These are phyloP conservation scores for Linurgus olivaceus DNA, from an alignment of 2,797 vertebrate species.

Conservation along the genomic window DNA sequence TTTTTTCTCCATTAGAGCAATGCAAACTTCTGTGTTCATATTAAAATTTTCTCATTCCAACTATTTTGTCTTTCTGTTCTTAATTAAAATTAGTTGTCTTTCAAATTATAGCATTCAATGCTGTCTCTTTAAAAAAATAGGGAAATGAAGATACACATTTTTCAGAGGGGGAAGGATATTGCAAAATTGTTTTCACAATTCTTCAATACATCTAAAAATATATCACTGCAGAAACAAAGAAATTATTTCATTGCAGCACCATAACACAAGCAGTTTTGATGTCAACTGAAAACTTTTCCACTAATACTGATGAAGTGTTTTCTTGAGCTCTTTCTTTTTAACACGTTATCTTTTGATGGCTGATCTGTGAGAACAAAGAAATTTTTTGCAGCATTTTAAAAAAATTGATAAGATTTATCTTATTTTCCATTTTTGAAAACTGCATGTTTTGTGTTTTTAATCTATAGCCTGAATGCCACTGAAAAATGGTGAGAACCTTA, in stretches of 20 bases:
- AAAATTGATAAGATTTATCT: background rate
- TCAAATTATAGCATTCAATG: background rate
- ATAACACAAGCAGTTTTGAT: background rate
- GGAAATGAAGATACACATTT: background rate
- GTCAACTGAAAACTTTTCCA: background rate
- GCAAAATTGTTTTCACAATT: constrained; percentile 43
- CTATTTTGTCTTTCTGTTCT: background rate
- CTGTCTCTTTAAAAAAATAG: background rate
- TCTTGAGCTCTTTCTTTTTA: background rate
- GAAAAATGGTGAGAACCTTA: background rate
- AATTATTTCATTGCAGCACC: background rate
- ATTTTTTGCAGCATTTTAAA: background rate
- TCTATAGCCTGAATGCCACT: background rate
- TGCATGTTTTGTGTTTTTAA: background rate
- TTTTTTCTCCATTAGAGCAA: background rate
- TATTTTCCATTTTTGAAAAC: background rate
- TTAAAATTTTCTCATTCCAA: background rate
- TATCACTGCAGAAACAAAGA: background rate
- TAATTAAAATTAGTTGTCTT: background rate
- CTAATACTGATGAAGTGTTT: background rate
- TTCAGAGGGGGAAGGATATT: constrained; percentile 16
- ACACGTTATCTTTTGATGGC: background rate
- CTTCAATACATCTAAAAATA: constrained; percentile 30
- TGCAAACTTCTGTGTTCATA: background rate
- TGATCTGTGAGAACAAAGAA: background rate